Percentiles rank a stretch among this genome's conserved stretches.
Evolutionary conservation across 2,888 invertebrate genomes (phyloP).

Genomic region (Adineta ricciae): DNA sequence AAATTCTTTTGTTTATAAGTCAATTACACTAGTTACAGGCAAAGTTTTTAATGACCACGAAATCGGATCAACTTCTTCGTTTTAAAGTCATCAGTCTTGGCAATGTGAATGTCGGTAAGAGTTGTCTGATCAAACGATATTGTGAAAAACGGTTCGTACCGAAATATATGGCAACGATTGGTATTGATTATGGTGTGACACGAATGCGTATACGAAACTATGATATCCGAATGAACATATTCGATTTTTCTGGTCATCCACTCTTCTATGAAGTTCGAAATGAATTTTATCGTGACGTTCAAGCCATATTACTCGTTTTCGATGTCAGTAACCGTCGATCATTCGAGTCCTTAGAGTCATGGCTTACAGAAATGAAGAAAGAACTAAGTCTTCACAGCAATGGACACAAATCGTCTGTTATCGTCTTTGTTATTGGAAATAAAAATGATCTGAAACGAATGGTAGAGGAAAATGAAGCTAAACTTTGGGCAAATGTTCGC

Average conservation of each 20-base stretch:
- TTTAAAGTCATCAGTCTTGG: conserved; percentile 33
- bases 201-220: conserved; percentile 40
- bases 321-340: conserved; percentile 47
- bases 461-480: conserved; percentile 46
- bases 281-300: conserved; percentile 51
- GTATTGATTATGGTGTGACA: conserved; percentile 53
- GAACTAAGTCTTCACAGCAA: conserved; percentile 46
- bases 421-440: conserved; percentile 47
- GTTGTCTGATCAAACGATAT: conserved; percentile 51
- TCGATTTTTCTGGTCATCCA: conserved; percentile 51
- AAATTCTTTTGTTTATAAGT: too few species aligned
- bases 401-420: conserved; percentile 17
- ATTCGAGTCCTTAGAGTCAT: conserved; percentile 49
- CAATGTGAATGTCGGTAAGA: conserved; percentile 38
- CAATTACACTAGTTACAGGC: background rate
- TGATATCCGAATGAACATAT: conserved; percentile 46
- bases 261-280: conserved; percentile 48
- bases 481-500: conserved; percentile 46
- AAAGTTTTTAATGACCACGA: background rate
- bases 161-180: conserved; percentile 52
- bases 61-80: background rate
- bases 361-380: conserved; percentile 48
- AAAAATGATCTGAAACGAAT: conserved; percentile 42
- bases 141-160: conserved; percentile 52
- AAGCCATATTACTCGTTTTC: conserved; percentile 50